phyloP scores from a whole-genome alignment of 92 coral and sea anemone species.

The Paragorgia papillata region DNA sequence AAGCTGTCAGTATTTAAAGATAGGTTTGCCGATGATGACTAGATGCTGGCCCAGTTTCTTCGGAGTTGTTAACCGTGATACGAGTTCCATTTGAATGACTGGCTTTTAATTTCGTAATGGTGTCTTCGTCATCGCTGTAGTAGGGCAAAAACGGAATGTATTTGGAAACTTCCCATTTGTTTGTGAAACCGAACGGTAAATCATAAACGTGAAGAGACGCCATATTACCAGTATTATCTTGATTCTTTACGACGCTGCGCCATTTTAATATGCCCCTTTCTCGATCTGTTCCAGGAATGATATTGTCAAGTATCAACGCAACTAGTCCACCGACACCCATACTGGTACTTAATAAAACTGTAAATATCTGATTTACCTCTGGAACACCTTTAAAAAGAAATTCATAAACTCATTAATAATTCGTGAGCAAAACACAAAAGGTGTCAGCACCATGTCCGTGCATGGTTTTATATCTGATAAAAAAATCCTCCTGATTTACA shows the following conservation, averaged over 20 bases:
- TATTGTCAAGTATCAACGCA: conserved; percentile 87
- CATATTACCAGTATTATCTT: conserved; percentile 36
- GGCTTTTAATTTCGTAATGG: background rate
- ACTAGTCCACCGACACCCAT: conserved; percentile 87
- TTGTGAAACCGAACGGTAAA: conserved; percentile 29
- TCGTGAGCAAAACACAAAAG: no score
- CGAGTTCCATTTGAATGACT: no score
- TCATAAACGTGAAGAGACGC: conserved; percentile 36
- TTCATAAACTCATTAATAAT: no score
- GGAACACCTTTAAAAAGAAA: conserved; percentile 42
- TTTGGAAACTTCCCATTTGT: conserved; percentile 20
- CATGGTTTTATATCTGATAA: no score
- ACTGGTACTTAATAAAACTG: conserved; percentile 82
- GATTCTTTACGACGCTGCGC: conserved; percentile 55
- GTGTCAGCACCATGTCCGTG: no score
- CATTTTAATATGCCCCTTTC: conserved; percentile 90
- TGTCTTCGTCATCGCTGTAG: conserved; percentile 8
- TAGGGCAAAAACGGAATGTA: conserved; percentile 41
- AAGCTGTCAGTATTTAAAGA: no score
- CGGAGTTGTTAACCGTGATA: no score
- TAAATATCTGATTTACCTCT: conserved; percentile 79
- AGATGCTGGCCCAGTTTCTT: no score
- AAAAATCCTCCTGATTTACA: no score
- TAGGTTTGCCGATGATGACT: no score
- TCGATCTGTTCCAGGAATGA: conserved; percentile 86